Base-by-base conservation (phyloP, 1,140 invertebrate species). In the Drosophila punjabiensis region DNA sequence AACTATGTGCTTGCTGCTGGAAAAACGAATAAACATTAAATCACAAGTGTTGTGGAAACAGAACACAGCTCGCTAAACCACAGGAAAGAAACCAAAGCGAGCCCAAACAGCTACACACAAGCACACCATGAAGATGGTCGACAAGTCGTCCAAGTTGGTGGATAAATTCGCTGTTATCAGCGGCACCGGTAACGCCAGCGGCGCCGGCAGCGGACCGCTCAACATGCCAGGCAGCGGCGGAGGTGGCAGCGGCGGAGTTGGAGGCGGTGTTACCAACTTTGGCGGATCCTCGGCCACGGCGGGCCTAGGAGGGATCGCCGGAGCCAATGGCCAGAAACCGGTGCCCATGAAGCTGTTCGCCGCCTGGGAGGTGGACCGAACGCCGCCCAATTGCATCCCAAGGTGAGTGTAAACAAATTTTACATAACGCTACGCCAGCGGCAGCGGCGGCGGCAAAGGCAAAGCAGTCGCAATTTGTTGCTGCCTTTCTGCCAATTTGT, bases 271-370 rank as follows among this genome's bases (percentile, higher is more conserved):
- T 33, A 48, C 45, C 18, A 77, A 75, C 37, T 68, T 55, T 43
- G 68, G 65, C 33, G 64, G 77, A 48, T 41, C 47, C 39, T 55
- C 76, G n/a, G 53, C 60, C 24, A 65, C 70, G 37, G 73, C 69
- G 14, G 70, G 35, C 39, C 28, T 56, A 43, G 73, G 68, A 4
- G 47, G 35, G 9, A 35, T 66, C 39, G 43, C 69, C 55, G 70
- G 73, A 35, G 65, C 70, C 35, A 89, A 82, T 63, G 76, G 79
- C 50, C 85, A 87, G 35, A 98, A 98, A 95, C 97, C 97, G 84
- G 97, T 98, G 92, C 97, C 98, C 84, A 99, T 99, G 98, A 98
- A 98, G 94, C 95, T 99, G 78, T 99, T 99, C 95, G 98, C 98
- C 70, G 98, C 98, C 81, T 99, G 98, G 98, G 98, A 99, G 95